Conservation (phyloP, 2,888 invertebrate genomes). For the Melipona bicolor region DNA sequence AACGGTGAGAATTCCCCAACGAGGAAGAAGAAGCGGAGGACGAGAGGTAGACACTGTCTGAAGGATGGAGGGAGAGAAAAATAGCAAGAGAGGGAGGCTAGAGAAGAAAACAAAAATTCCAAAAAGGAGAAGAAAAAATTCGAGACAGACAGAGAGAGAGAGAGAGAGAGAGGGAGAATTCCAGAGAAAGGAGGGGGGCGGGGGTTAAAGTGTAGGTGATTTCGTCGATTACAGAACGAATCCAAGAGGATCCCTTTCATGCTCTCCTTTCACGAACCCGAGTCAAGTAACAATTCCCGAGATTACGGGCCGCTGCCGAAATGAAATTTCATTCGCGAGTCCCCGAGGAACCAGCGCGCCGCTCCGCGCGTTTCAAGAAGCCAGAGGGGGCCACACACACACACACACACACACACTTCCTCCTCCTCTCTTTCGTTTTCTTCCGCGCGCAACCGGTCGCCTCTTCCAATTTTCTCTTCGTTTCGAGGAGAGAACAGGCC, state of each 20-base stretch:
- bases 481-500: slow-evolving; percentile 78
- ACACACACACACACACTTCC: not conserved
- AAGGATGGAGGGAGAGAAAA: too few relatives aligned
- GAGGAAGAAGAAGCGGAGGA: too few relatives aligned
- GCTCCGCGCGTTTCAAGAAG: slow-evolving; percentile 52
- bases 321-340: slow-evolving; percentile 78
- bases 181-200: not conserved
- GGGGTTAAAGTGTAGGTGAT: slow-evolving; percentile 53
- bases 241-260: slow-evolving; percentile 70
- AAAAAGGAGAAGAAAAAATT: too few relatives aligned
- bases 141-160: not conserved
- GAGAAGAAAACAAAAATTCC: too few relatives aligned
- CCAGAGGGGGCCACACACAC: too few relatives aligned
- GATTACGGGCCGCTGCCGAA: slow-evolving; percentile 74
- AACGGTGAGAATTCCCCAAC: not conserved
- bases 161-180: not conserved
- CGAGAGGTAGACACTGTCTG: too few relatives aligned
- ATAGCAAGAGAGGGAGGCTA: too few relatives aligned
- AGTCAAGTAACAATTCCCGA: slow-evolving; percentile 78
- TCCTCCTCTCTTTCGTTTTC: slow-evolving; percentile 41
- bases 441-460: slow-evolving; percentile 62
- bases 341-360: slow-evolving; percentile 63
- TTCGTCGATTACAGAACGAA: slow-evolving; percentile 71
- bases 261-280: slow-evolving; percentile 71
- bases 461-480: slow-evolving; percentile 85